Evolutionary conservation across 64 coral and sea anemone genomes (phyloP).

Genomic region (Astreopora myriophthalma): DNA sequence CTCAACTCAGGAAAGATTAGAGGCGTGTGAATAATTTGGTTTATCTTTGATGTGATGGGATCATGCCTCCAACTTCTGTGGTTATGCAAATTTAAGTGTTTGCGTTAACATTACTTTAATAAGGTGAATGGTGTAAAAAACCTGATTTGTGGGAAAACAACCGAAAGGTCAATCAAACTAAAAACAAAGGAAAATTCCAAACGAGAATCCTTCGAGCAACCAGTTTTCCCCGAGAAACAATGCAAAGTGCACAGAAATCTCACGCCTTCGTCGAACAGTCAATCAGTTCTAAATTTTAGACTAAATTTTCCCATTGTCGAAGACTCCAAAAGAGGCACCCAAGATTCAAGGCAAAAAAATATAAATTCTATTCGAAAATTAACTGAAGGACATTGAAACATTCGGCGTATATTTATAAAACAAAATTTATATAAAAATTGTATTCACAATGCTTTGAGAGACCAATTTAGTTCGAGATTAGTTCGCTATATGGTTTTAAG

Average conservation of each 20-base stretch:
- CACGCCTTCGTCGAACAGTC: background rate
- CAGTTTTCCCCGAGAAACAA: background rate
- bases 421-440: no score
- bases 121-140: slow-evolving; percentile 18
- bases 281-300: no score
- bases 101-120: slow-evolving; percentile 49
- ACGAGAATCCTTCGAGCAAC: background rate
- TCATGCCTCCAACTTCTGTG: background rate
- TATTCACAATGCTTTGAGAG: no score
- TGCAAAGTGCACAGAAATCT: background rate
- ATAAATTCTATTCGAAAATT: background rate
- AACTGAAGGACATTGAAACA: no score
- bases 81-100: slow-evolving; percentile 34
- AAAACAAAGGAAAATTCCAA: background rate
- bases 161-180: background rate
- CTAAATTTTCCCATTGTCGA: no score
- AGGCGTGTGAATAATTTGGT: slow-evolving; percentile 62
- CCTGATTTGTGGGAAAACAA: slow-evolving; percentile 13
- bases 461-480: no score
- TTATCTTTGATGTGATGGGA: slow-evolving; percentile 42
- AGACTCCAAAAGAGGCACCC: no score
- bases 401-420: no score
- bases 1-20: slow-evolving; percentile 65
- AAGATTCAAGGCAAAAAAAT: background rate
- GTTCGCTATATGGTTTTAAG: no score